Percentiles rank a stretch among this genome's conserved stretches.
phyloP scores from a whole-genome alignment of 2,888 invertebrate genomes.

The Eupithecia insigniata region DNA sequence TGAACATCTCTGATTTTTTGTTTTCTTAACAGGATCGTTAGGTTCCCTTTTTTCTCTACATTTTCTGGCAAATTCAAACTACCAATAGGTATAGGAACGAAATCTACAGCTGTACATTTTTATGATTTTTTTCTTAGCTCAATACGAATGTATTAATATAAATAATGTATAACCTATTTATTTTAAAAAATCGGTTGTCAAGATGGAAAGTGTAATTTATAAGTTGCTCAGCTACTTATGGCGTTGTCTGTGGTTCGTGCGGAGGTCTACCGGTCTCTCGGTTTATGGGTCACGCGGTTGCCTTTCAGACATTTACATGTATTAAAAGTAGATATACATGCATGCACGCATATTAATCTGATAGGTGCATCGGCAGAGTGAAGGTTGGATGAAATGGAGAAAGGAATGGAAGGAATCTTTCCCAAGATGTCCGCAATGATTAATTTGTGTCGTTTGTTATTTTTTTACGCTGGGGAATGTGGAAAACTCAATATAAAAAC shows the following conservation, averaged over 20 bases:
- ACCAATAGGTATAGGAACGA: neutral
- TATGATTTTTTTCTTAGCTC: neutral
- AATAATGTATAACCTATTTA: too few relatives aligned
- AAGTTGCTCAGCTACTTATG: constrained; percentile 15
- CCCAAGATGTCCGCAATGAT: too few relatives aligned
- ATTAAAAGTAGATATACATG: constrained; percentile 38
- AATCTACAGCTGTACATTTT: neutral
- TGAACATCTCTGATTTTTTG: neutral
- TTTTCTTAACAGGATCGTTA: too few relatives aligned
- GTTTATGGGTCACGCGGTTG: constrained; percentile 71
- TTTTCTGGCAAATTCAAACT: neutral
- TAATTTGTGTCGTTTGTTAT: too few relatives aligned
- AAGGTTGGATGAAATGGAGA: neutral
- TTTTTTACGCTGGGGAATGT: too few relatives aligned
- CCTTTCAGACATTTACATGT: constrained; percentile 73
- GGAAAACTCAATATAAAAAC: too few relatives aligned
- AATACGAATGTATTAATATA: neutral
- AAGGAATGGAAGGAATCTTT: neutral
- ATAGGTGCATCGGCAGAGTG: neutral
- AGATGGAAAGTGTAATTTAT: neutral
- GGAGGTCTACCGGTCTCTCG: constrained; percentile 29
- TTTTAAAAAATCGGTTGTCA: neutral
- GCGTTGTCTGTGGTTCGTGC: constrained; percentile 49
- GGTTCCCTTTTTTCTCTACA: neutral
- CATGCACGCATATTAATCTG: constrained; percentile 32